Percentiles rank a stretch among this genome's conserved stretches.
These are phyloP conservation scores for Drosophila bunnanda DNA, from an alignment of 2,888 invertebrate genomes.

Conservation along the genomic window DNA sequence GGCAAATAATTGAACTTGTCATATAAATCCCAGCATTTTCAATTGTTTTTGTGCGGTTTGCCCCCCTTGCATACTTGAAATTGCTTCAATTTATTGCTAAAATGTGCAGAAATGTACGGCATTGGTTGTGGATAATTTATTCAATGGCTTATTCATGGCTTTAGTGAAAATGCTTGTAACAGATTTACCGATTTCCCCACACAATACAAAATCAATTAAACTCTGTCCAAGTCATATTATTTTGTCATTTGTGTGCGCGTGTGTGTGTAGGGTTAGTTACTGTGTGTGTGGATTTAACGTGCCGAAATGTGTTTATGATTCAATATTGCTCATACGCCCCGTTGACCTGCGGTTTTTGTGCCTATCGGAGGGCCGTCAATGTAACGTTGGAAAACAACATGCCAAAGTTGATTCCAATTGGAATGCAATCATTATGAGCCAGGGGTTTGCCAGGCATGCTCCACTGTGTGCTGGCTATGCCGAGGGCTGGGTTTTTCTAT, in stretches of 20 bases:
- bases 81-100: constrained; percentile 40
- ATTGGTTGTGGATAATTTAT: constrained; percentile 52
- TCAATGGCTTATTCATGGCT: constrained; percentile 55
- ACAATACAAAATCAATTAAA: constrained; percentile 70
- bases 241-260: neutral
- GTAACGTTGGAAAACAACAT: constrained; percentile 43
- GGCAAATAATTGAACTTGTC: constrained; percentile 62
- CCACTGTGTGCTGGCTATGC: neutral
- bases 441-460: constrained; percentile 8
- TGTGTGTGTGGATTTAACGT: constrained; percentile 4
- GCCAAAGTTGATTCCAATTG: constrained; percentile 47
- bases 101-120: constrained; percentile 28
- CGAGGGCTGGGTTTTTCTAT: constrained; percentile 24
- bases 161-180: constrained; percentile 41
- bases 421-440: constrained; percentile 38
- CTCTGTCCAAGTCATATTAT: constrained; percentile 29
- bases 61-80: constrained; percentile 9
- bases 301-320: constrained; percentile 46
- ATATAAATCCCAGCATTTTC: constrained; percentile 47
- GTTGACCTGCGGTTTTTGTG: constrained; percentile 30
- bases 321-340: constrained; percentile 45
- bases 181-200: constrained; percentile 35
- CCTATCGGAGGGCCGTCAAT: constrained; percentile 2
- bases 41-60: constrained; percentile 39
- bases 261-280: neutral